A percentile compares a stretch with the other conserved stretches of the same genome.
Conservation (phyloP, 2,113 vertebrate species). For the Pimephales promelas region DNA sequence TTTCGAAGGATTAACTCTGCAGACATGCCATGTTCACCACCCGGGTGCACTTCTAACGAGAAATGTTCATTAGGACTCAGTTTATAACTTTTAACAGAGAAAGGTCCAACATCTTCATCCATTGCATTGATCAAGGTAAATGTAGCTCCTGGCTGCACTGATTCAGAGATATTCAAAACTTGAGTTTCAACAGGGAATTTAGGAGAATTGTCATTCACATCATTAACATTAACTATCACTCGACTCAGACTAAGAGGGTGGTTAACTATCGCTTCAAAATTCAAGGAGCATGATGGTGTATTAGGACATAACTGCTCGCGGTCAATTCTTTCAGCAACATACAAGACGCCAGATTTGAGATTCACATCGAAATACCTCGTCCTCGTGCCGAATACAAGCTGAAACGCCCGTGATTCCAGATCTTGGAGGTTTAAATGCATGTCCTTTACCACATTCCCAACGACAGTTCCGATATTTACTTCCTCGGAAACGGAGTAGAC, state of each 20-base stretch:
- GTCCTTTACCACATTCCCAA: constrained; percentile 51
- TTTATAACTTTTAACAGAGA: constrained; percentile 56
- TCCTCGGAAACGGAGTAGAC: constrained; percentile 51
- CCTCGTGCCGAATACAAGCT: constrained; percentile 33
- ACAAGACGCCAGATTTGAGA: constrained; percentile 45
- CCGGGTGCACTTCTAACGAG: constrained; percentile 38
- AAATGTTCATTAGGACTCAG: constrained; percentile 51
- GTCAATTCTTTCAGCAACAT: constrained; percentile 44
- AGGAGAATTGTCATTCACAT: constrained; percentile 61
- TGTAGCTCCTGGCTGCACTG: constrained; percentile 36
- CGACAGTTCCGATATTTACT: constrained; percentile 41
- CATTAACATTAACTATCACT: constrained; percentile 51
- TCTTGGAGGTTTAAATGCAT: constrained; percentile 41
- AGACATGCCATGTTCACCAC: constrained; percentile 54
- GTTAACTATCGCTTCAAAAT: constrained; percentile 49
- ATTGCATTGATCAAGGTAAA: constrained; percentile 43
- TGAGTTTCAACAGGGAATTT: constrained; percentile 49
- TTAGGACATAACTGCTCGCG: constrained; percentile 41
- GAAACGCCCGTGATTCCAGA: constrained; percentile 42
- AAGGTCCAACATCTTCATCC: constrained; percentile 43
- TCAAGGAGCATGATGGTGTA: constrained; percentile 38
- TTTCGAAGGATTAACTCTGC: constrained; percentile 67
- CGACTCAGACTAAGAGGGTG: constrained; percentile 46
- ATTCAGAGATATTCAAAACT: constrained; percentile 48
- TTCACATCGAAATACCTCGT: constrained; percentile 48